Evolutionary conservation across 2,113 vertebrate genomes (phyloP), one percentile per base, ranked within the genome.

Genomic region (Proteles cristata): DNA sequence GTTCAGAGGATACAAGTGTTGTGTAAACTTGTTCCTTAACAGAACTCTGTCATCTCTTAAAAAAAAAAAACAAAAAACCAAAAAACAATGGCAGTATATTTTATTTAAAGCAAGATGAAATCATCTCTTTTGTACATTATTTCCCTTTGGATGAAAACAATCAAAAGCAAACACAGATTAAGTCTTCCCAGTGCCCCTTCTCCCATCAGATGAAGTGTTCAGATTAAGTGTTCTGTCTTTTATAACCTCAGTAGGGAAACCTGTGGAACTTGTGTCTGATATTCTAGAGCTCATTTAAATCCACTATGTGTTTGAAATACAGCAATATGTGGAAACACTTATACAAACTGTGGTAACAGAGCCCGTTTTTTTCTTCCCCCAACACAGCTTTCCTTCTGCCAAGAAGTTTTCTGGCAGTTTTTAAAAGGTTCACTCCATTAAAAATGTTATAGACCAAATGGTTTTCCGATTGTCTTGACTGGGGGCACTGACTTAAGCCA

Each of bases 371-470:
- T n/a, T 81, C 87, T 74, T 95, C 80, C 73, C 73, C 97, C 98
- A 98, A 95, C 98, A 97, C 97, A 98, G 97, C 98, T 98, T 98
- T 98, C 98, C 95, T 97, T 98, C 98, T 99, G 98, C 98, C 98
- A 99, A 98, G 98, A 98, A 94, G 97, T 97, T 98, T 97, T 98
- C 97, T 99, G 98, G 98, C 98, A 98, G 97, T 98, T 99, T 99
- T 99, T 98, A 98, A 99, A 99, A 98, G 98, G 97, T 98, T 99
- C 48, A 74, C 96, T 98, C 97, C 98, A 98, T 98, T 99, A 98
- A 99, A 98, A 98, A 97, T 97, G 96, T 99, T 99, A 98, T 92
- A 98, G 98, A 98, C 98, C 97, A 98, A 98, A 98, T 98, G 98
- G 92, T 98, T 98, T 98, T 99, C 95, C 58, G 61, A 97, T 97